A percentile compares a stretch with the other conserved stretches of the same genome.
These are phyloP conservation scores for Apoda limacodes DNA, from an alignment of 2,888 invertebrate species.

Conservation along the genomic window DNA sequence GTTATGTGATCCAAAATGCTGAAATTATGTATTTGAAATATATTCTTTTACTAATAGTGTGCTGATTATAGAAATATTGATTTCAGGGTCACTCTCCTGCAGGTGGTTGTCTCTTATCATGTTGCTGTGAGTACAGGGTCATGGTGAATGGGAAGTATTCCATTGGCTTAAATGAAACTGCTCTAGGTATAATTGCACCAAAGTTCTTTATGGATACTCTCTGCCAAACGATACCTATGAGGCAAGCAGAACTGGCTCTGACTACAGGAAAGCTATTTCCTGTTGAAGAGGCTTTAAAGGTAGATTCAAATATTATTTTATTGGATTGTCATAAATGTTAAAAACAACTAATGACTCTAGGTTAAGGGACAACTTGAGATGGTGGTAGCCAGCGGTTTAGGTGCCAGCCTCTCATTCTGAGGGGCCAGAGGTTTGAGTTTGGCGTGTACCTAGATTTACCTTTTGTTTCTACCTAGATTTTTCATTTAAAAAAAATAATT, in stretches of 20 bases:
- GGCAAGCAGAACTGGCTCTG: conserved; percentile 76
- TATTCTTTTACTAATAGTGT: neutral
- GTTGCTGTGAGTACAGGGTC: conserved; percentile 75
- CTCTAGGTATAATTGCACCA: conserved; percentile 77
- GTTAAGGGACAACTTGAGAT: no score
- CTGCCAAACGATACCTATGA: conserved; percentile 62
- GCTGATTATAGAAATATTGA: no score
- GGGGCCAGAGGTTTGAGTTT: no score
- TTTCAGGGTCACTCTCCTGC: conserved; percentile 51
- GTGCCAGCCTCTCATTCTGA: no score
- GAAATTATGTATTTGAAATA: neutral
- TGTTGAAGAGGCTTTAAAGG: conserved; percentile 74
- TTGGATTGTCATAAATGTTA: no score
- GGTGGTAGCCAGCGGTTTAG: no score
- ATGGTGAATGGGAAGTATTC: conserved; percentile 52
- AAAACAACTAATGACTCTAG: no score
- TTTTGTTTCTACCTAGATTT: no score
- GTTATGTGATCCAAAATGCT: neutral
- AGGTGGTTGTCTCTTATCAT: conserved; percentile 72
- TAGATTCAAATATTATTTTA: conserved; percentile 15
- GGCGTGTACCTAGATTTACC: no score
- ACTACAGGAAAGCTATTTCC: conserved; percentile 74
- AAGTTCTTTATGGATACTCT: conserved; percentile 69
- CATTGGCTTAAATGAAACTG: conserved; percentile 84
- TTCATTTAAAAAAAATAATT: no score